These are phyloP conservation scores for Sinhomidia bicolor DNA, from an alignment of 2,888 invertebrate genomes.

Conservation along the genomic window DNA sequence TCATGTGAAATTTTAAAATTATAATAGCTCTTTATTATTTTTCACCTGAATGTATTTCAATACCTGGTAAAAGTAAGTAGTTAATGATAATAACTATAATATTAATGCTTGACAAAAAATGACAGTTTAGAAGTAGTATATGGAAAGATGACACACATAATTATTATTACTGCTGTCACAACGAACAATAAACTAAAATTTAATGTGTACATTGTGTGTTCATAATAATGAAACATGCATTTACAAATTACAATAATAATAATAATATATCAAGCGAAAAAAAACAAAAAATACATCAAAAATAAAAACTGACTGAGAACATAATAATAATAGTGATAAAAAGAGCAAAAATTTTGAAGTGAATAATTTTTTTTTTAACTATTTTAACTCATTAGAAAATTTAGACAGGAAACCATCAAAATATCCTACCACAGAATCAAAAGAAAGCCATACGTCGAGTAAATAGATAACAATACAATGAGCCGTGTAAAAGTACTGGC, in stretches of 20 bases:
- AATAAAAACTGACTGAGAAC: slow-evolving; percentile 68
- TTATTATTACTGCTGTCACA: slow-evolving; percentile 2
- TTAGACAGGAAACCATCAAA: slow-evolving; percentile 50
- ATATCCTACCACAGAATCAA: slow-evolving; percentile 55
- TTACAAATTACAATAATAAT: slow-evolving; percentile 31
- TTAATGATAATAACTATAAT: slow-evolving; percentile 59
- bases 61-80: slow-evolving; percentile 72
- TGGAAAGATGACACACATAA: slow-evolving; percentile 54
- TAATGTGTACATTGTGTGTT: slow-evolving; percentile 3
- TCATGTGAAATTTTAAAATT: slow-evolving; percentile 43
- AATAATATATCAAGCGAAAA: slow-evolving; percentile 34
- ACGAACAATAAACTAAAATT: slow-evolving; percentile 25
- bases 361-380: not conserved
- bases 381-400: not conserved
- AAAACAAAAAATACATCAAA: slow-evolving; percentile 59
- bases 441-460: not conserved
- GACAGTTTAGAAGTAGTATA: slow-evolving; percentile 67
- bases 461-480: slow-evolving; percentile 9
- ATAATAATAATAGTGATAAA: slow-evolving; percentile 2
- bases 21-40: slow-evolving; percentile 69
- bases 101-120: slow-evolving; percentile 65
- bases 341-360: slow-evolving; percentile 25
- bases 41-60: slow-evolving; percentile 69
- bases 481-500: slow-evolving; percentile 14
- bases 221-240: slow-evolving; percentile 35